Evolutionary conservation across 2,797 vertebrate species (phyloP).

Genomic region (Eremophila alpestris): DNA sequence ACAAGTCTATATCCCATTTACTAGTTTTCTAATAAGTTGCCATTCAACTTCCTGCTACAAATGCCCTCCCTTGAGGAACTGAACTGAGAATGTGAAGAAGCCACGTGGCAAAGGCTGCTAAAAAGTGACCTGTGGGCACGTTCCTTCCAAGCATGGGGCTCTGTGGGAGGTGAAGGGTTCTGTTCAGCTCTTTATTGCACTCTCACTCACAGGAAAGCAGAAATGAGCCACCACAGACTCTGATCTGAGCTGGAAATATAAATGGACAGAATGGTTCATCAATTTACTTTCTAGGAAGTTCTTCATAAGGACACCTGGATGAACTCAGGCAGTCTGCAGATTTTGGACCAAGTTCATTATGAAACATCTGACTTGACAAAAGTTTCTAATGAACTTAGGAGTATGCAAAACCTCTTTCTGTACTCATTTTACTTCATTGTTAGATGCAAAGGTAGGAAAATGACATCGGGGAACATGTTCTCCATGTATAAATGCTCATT

Average conservation of each 20-base stretch:
- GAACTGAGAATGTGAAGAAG: background rate
- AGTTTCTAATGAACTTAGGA: background rate
- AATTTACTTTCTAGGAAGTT: background rate
- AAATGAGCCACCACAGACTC: background rate
- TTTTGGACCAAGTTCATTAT: background rate
- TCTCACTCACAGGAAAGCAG: background rate
- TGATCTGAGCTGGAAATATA: background rate
- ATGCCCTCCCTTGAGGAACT: background rate
- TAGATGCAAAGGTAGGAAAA: background rate
- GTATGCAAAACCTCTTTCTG: background rate
- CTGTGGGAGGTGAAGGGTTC: background rate
- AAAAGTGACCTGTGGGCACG: background rate
- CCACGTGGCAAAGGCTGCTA: background rate
- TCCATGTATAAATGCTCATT: slow-evolving; percentile 10
- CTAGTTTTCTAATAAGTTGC: background rate
- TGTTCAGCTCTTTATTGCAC: background rate
- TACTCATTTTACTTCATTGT: background rate
- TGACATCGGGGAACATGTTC: background rate
- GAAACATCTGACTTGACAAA: background rate
- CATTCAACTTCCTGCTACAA: background rate
- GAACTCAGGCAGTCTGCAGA: background rate
- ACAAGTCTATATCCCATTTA: background rate
- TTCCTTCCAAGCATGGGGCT: accelerated
- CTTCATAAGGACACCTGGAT: background rate
- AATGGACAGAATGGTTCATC: background rate